Evolutionary conservation across 2,888 invertebrate species (phyloP), one percentile per base, ranked within the genome.

Genomic region (Busseola fusca): DNA sequence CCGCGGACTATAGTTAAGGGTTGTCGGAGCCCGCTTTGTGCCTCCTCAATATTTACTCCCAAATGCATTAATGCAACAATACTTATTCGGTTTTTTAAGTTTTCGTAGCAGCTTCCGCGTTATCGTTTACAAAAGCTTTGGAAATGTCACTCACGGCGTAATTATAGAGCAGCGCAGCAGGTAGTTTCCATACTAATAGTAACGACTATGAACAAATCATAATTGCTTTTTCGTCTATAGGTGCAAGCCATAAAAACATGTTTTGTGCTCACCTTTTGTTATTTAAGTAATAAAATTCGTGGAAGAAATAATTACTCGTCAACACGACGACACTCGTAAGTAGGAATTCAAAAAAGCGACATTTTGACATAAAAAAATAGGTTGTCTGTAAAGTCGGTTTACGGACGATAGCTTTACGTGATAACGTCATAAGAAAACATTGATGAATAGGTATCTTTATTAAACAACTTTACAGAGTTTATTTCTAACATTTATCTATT

Each of bases 61-160:
- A 95, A 95, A 94, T 92, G 93, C 93, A 95, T 95, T 95, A 95
- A 89, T 91, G 94, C 89, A 94, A 95, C 95, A 95, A 95, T 94
- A 92, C 93, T 92, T 90, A 92, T 93, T 93, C 92, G 91, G 93
- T 95, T 94, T 95, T 95, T 94, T 95, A 94, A 94, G 92, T 94
- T 94, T 93, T 92, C 90, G 91, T 85, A 91, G 89, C 94, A 94
- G 94, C 95, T 95, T 95, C 95, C 95, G 95, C 93, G 95, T 95
- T 95, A 95, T 95, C 95, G 95, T 92, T 95, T 94, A 93, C 94
- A 94, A 95, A 92, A 90, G 95, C 90, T 93, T 93, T 91, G 88
- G 88, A 91, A 94, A 94, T 92, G 93, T 94, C 93, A 93, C 92
- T 94, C 93, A 89, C 88, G 86, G 91, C 91, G 92, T 95, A 95